Evolutionary conservation across 2,888 invertebrate genomes (phyloP), one percentile per base, ranked within the genome.

Genomic region (Eustalomyia histrio): DNA sequence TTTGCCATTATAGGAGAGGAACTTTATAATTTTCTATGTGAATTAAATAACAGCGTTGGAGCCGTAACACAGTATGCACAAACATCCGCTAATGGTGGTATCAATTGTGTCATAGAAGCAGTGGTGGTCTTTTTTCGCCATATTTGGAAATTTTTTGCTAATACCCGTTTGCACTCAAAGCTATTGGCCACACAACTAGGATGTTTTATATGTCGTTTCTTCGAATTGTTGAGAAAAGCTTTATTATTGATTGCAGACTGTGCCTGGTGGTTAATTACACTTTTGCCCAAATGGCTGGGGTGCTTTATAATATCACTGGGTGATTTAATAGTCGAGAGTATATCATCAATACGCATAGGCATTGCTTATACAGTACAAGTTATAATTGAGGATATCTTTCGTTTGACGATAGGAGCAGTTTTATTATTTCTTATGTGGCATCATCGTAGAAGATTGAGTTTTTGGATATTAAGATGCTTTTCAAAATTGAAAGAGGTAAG

Each of bases 171-270:
- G 12, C 82, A 84, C 47, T 83, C 84, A 0, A 84, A 83, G 14
- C 69, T 85, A 0, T 29, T 85, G 12, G 85, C 84, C 8, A 84
- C 84, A 17, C 61, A 47, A 55, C 67, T 80, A 2, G 84, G 83
- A 0, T 53, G 71, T 39, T 78, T 78, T 63, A 29, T 83, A 12
- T 57, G 55, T 2, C 78, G 83, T 35, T 74, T 83, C 14, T 60
- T 83, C 1, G 52, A 21, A 43, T 39, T 85, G 9, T 7, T 85
- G 4, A 61, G 64, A 8, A 82, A 83, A n/a, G 83, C 84, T 0
- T 63, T 86, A 14, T 58, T 86, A 2, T 67, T 85, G 8, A 85
- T 86, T 50, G 85, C 82, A 1, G 85, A 86, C 12, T 83, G 80
- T 33, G 76, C 76, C 0, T 85, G 84, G 84, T 85, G 83, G 75